phyloP scores from a whole-genome alignment of 2,113 vertebrate species.

The Ammodytes dubius region DNA sequence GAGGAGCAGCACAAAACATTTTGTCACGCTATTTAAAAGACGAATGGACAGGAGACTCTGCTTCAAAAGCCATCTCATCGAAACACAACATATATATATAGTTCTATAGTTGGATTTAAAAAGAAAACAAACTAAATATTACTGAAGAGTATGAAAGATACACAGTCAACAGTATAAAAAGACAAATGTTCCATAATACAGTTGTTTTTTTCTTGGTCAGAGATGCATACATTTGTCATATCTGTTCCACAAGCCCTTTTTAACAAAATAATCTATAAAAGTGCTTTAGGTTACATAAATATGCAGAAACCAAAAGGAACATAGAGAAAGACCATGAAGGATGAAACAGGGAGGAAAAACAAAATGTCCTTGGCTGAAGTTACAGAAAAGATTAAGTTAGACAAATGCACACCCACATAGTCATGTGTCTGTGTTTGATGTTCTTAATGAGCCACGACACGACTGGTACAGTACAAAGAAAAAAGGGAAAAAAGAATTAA shows the following conservation, averaged over 20 bases:
- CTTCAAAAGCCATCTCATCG: slow-evolving; percentile 29
- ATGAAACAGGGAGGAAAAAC: slow-evolving; percentile 17
- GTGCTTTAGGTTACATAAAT: slow-evolving; percentile 63
- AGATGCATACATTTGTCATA: slow-evolving; percentile 59
- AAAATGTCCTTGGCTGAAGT: slow-evolving; percentile 35
- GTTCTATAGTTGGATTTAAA: slow-evolving; percentile 29
- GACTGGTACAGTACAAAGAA: not conserved
- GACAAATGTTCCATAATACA: slow-evolving; percentile 41
- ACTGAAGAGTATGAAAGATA: slow-evolving; percentile 59
- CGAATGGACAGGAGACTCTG: slow-evolving; percentile 39
- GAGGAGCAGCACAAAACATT: slow-evolving; percentile 31
- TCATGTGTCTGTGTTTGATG: slow-evolving; percentile 30
- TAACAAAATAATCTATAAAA: slow-evolving; percentile 63
- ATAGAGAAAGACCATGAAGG: slow-evolving; percentile 18
- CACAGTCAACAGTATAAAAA: slow-evolving; percentile 54
- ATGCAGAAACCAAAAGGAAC: slow-evolving; percentile 24
- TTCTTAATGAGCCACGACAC: slow-evolving; percentile 21
- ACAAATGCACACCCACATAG: slow-evolving; percentile 34
- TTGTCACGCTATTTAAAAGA: slow-evolving; percentile 35
- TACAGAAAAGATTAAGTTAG: slow-evolving; percentile 33
- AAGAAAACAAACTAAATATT: slow-evolving; percentile 48
- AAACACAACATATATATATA: slow-evolving; percentile 41
- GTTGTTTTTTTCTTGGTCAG: slow-evolving; percentile 49
- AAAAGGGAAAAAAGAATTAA: not conserved
- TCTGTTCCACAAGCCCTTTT: slow-evolving; percentile 66